Base-by-base conservation (phyloP, 2,888 invertebrate genomes). In the Catocala sponsa region DNA sequence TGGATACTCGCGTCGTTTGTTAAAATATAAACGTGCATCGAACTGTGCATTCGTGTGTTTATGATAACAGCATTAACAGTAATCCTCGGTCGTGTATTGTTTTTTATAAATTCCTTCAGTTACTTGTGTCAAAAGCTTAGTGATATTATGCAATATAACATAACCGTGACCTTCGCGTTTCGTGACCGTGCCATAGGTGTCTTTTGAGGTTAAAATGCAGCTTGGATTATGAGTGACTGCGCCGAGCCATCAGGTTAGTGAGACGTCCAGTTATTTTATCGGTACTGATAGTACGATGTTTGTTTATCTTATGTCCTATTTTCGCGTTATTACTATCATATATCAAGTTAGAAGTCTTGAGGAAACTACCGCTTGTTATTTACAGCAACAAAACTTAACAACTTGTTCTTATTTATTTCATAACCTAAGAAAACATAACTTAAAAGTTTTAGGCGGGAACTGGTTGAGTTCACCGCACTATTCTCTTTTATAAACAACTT, bases 201-300 rank as follows among this genome's bases (percentile, higher is more conserved):
- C 87, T 90, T 92, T 93, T 92, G 93, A 93, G 94, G 94, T 94
- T 93, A 94, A 90, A 89, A 94, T 94, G 94, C 92, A 92, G 85
- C 91, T 92, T 90, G 91, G 92, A 93, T 92, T 90, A 89, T 94
- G 86, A 92, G 85, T 84, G 89, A 90, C 89, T 88, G 94, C 92
- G 91, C 91, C 91, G 91, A 91, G 88, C 88, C 90, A 90, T 89
- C 92, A 93, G 94, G 94, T 94, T 90, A 88, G 92, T 92, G 80
- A 87, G 84, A 84, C 87, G 72, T 84, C 80, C 83, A 87, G 83
- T 84, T 85, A 87, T 80, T 87, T 89, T 91, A 92, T 91, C 90
- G 87, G 63, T 65, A 72, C 81, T 86, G 89, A 89, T 90, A 84
- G 81, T 84, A 81, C 80, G 70, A 76, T 84, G 79, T 85, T 81